A percentile compares a stretch with the other conserved stretches of the same genome.
Evolutionary conservation across 2,888 invertebrate genomes (phyloP).

Genomic region (Belgica antarctica): DNA sequence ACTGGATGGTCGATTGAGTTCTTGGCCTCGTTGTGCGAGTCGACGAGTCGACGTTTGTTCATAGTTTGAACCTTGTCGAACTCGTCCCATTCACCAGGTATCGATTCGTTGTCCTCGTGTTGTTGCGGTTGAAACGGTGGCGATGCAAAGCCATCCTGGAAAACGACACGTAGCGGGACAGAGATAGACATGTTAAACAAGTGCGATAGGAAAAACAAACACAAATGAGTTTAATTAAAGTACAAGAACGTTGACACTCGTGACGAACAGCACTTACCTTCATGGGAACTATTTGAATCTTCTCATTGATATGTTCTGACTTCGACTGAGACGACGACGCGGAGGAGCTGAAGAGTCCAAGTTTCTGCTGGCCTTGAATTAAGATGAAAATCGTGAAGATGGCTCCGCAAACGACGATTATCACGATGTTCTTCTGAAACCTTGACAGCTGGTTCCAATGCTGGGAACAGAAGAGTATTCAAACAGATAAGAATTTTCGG

Average conservation of each 20-base stretch:
- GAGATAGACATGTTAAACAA: no score
- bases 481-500: neutral
- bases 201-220: constrained; percentile 4
- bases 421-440: constrained; percentile 74
- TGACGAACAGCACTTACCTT: constrained; percentile 17
- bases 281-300: constrained; percentile 45
- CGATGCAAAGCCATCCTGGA: neutral
- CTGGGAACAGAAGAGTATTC: constrained; percentile 55
- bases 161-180: constrained; percentile 1
- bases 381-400: constrained; percentile 62
- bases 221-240: constrained; percentile 8
- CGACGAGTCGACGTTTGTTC: neutral
- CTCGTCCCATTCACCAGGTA: constrained; percentile 37
- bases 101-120: constrained; percentile 3
- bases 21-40: constrained; percentile 48
- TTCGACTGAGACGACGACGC: neutral
- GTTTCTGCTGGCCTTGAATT: constrained; percentile 55
- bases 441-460: constrained; percentile 84
- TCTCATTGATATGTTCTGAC: constrained; percentile 45
- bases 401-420: constrained; percentile 61
- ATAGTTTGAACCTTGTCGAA: constrained; percentile 6
- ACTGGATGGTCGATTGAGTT: constrained; percentile 51
- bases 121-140: constrained; percentile 25
- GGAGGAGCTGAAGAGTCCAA: neutral
- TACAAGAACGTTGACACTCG: neutral